phyloP scores from a whole-genome alignment of 2,797 vertebrate genomes.

The Chaetodon trifasciatus region DNA sequence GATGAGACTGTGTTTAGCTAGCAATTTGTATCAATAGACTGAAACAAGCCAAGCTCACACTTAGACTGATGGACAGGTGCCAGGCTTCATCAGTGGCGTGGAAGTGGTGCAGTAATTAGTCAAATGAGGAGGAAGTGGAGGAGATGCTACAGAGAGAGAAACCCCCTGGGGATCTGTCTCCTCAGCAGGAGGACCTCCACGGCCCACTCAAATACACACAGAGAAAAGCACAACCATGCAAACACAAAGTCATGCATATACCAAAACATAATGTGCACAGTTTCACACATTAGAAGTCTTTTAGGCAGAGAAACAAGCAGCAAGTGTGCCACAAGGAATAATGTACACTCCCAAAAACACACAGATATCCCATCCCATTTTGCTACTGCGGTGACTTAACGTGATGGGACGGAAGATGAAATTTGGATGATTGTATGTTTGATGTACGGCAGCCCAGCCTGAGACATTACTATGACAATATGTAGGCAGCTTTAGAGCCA shows the following conservation, averaged over 20 bases:
- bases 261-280: conserved; percentile 48
- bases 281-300: conserved; percentile 55
- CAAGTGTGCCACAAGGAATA: conserved; percentile 33
- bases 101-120: conserved; percentile 83
- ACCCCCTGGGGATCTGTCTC: conserved; percentile 67
- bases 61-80: conserved; percentile 81
- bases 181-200: conserved; percentile 64
- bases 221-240: conserved; percentile 44
- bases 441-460: conserved; percentile 51
- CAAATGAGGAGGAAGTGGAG: conserved; percentile 79
- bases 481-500: conserved; percentile 55
- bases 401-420: conserved; percentile 52
- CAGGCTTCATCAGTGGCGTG: conserved; percentile 78
- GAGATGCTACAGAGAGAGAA: conserved; percentile 64
- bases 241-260: conserved; percentile 35
- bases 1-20: conserved; percentile 15
- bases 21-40: conserved; percentile 45
- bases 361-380: conserved; percentile 25
- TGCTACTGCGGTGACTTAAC: conserved; percentile 56
- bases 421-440: conserved; percentile 67
- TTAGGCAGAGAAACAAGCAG: conserved; percentile 40
- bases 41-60: conserved; percentile 53
- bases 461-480: conserved; percentile 57
- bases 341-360: conserved; percentile 12
- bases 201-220: conserved; percentile 53